A percentile compares a stretch with the other conserved stretches of the same genome.
phyloP scores from a whole-genome alignment of 2,113 vertebrate genomes.

The Stictonetta naevosa region DNA sequence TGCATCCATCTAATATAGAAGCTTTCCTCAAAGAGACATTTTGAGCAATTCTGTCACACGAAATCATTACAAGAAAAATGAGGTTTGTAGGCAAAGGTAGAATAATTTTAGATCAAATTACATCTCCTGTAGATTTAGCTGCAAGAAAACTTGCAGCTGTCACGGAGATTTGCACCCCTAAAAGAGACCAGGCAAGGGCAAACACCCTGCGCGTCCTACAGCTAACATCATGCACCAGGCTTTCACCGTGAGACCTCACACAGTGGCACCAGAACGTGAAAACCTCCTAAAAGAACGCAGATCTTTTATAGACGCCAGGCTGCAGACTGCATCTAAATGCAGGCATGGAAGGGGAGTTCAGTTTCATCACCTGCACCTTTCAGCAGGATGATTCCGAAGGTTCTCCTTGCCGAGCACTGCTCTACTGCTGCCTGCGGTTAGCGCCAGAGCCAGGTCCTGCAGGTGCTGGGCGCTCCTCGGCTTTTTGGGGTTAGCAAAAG shows the following conservation, averaged over 20 bases:
- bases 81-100: background rate
- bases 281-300: rapidly evolving
- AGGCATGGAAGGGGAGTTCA: background rate
- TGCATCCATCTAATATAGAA: background rate
- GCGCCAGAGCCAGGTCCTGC: background rate
- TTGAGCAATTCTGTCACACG: background rate
- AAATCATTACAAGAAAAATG: background rate
- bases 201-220: too few species aligned
- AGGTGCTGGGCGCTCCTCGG: background rate
- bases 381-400: background rate
- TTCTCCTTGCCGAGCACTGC: background rate
- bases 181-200: too few species aligned
- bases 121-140: background rate
- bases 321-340: background rate
- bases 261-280: rapidly evolving
- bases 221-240: background rate
- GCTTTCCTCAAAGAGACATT: background rate
- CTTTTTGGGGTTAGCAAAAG: background rate
- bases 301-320: rapidly evolving
- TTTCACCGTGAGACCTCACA: rapidly evolving
- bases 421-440: rapidly evolving
- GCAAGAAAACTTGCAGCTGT: background rate
- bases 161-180: rapidly evolving
- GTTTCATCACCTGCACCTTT: rapidly evolving
- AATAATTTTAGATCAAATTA: background rate